Percentiles rank a stretch among this genome's conserved stretches.
phyloP scores from a whole-genome alignment of 2,888 invertebrate genomes.

The Caenorhabditis parvicauda region DNA sequence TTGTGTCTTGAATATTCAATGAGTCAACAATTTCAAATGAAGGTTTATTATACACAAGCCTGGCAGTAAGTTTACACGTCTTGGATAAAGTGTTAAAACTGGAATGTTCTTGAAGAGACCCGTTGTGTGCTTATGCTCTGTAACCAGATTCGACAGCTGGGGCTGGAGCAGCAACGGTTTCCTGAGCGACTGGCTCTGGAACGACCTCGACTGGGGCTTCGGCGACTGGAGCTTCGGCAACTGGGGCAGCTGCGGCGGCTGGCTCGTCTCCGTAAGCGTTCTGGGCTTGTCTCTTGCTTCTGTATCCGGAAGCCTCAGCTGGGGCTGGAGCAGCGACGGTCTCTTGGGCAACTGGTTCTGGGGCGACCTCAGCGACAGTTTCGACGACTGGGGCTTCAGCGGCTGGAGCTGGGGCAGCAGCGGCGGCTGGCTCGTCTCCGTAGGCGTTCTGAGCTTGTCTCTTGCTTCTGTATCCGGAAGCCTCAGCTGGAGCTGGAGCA shows the following conservation, averaged over 20 bases:
- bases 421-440: conserved; percentile 40
- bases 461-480: conserved; percentile 34
- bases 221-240: conserved; percentile 9
- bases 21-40: no score
- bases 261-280: conserved; percentile 41
- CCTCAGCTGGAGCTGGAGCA: no score
- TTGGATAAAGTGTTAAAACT: no score
- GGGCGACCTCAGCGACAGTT: conserved; percentile 28
- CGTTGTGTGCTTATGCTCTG: conserved; percentile 26
- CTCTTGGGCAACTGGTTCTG: conserved; percentile 25
- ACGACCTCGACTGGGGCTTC: conserved; percentile 14
- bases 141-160: conserved; percentile 23
- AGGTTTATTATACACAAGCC: no score
- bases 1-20: no score
- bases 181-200: conserved; percentile 15
- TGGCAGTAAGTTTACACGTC: no score
- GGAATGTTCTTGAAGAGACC: no score
- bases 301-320: conserved; percentile 25
- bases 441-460: conserved; percentile 37
- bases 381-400: conserved; percentile 18
- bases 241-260: conserved; percentile 16
- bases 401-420: conserved; percentile 13
- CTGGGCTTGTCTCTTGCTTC: conserved; percentile 23
- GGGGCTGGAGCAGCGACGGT: conserved; percentile 19
- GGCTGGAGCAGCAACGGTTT: conserved; percentile 15